Conservation (phyloP, 2,797 vertebrate genomes). For the Platalea minor region DNA sequence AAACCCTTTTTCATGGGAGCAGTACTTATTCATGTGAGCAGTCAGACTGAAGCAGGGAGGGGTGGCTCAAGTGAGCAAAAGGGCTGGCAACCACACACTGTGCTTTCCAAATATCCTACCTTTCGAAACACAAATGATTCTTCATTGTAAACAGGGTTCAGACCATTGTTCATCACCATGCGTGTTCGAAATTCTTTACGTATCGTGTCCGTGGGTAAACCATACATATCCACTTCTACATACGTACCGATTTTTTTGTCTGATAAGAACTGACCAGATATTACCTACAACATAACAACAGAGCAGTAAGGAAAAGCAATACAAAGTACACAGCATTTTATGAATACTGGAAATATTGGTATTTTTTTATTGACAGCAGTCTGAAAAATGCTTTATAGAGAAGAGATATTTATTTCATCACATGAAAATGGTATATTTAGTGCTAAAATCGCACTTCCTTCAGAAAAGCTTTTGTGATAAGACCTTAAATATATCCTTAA, state of each 20-base stretch:
- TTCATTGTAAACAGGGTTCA: conserved; percentile 98
- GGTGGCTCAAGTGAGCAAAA: not conserved
- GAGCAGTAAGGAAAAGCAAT: not conserved
- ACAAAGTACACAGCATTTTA: not conserved
- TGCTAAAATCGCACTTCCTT: not conserved
- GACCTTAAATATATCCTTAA: not conserved
- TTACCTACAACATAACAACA: conserved; percentile 78
- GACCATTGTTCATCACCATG: conserved; percentile 99
- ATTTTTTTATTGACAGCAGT: not conserved
- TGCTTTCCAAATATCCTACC: conserved; percentile 74
- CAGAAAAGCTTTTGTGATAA: not conserved
- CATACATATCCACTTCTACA: conserved; percentile 98
- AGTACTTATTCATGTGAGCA: not conserved
- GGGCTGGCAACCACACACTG: not conserved
- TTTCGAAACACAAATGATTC: conserved; percentile 98
- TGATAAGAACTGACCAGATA: conserved; percentile 97
- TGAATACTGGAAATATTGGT: not conserved
- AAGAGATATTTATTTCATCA: not conserved
- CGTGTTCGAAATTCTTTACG: conserved; percentile 96
- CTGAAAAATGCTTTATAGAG: not conserved
- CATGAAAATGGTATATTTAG: not conserved
- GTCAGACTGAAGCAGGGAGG: not conserved
- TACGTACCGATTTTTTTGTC: conserved; percentile 98
- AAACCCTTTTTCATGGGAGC: conserved; percentile 17
- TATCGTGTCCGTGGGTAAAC: conserved; percentile 95